Base-by-base conservation (phyloP, 2,797 vertebrate species). In the Sebastes taczanowskii region DNA sequence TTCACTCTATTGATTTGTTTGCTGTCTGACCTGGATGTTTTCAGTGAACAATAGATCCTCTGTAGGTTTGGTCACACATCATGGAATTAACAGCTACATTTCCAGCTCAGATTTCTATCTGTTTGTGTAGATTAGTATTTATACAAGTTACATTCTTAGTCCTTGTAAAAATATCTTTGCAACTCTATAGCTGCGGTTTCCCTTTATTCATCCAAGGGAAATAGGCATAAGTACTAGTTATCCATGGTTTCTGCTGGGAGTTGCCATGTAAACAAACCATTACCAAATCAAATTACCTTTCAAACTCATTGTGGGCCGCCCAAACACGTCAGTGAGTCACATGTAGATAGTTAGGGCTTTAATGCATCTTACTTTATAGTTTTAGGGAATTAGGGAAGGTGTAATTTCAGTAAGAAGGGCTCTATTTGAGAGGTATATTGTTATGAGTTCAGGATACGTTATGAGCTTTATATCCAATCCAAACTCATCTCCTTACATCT, bases 1-100 rank as follows among this genome's bases (percentile, higher is more conserved):
- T 84, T 90, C 71, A 30, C 72, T 55, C 13, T 88, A 91, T 92
- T 88, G 92, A 93, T 88, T 71, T 27, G 27, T 80, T 29, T 71
- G 38, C 64, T 67, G 25, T 68, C 62, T 88, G 88, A 5, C 80
- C 85, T 81, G 62, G 65, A 86, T 91, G 14, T 62, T 80, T 74
- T 65, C 35, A 52, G 46, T 46, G 38, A 84, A 85, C 80, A 91
- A 78, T 81, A 77, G 80, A 66, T 69, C 60, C 73, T 77, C 62
- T 82, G 82, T 78, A n/a, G 23, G 73, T 71, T 72, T 73, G 13
- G 32, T 72, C 66, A 74, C 49, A 74, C 59, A 58, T 75, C 16
- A 22, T n/a, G 23, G 9, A 70, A 62, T 49, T 69, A 49, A n/a
- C 6, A 3, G n/a, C 22, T 30, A n/a, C 11, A 69, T 52, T 32